Base-by-base conservation (phyloP, 30 jellyfish, hydroid and myxozoan species). In the Aurelia aurita region DNA sequence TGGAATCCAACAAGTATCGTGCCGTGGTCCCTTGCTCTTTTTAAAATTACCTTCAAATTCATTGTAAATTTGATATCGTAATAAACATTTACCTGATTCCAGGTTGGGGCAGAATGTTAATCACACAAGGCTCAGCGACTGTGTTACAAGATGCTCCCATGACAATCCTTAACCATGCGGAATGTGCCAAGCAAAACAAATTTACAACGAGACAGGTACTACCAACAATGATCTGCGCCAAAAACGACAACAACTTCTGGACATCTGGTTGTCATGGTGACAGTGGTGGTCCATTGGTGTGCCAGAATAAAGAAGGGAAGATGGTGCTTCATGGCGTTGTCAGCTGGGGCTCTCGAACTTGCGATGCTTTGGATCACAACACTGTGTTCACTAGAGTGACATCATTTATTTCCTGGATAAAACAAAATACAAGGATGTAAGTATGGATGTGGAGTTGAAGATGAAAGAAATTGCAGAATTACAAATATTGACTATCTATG, bases 181-280 rank as follows among this genome's bases (percentile, higher is more conserved):
- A 31, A 13, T 89, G 97, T 70, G 44, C 16, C 31, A 51, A 61
- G 22, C 62, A 72, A 63, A 85, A 49, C 67, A 78, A 34, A 8
- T 15, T 0, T 20, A 20, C 44, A 65, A 15, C 28, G 0, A 34
- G 72, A 32, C 58, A 61, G 47, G 87, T 85, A 23, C 67, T 79
- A 45, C 19, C 77, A 11, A 59, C 79, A 0, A 91, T 91, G 98
- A 44, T 91, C 28, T 91, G 98, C 55, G 88, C 93, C 23, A 95
- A 92, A 26, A 76, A 82, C 55, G 74, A 58, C 21, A 47, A 43
- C 13, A 76, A 78, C 70, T 23, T 83, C 7, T 84, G 68, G 84
- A 71, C 72, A 25, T 84, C 96, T 11, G 97, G 87, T 27, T 90
- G 97, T 85, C 97, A 90, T 58, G 97, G 97, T n/a, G 97, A 90